Evolutionary conservation across 2,888 invertebrate species (phyloP).

Genomic region (Amblyjoppa fuscipennis): DNA sequence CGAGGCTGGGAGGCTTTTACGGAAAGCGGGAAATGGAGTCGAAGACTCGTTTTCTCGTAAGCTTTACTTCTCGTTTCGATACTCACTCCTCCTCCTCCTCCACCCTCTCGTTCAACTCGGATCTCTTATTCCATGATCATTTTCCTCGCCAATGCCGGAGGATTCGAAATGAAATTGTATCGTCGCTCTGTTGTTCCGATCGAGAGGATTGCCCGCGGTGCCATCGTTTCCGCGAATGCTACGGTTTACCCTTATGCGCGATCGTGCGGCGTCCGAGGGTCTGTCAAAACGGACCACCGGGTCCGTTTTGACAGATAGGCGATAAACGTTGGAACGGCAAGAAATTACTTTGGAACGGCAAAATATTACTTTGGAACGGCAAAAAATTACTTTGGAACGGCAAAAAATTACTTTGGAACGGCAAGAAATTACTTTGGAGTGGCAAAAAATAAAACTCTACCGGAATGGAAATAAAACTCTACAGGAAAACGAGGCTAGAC

Average conservation of each 20-base stretch:
- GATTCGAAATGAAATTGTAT: conserved; percentile 49
- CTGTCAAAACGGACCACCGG: no score
- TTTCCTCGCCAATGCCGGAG: conserved; percentile 38
- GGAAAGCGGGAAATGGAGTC: conserved; percentile 6
- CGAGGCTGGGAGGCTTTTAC: background rate
- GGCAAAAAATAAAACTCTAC: no score
- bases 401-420: no score
- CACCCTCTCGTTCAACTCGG: background rate
- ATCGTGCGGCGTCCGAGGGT: background rate
- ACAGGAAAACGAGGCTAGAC: no score
- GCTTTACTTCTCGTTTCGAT: conserved; percentile 5
- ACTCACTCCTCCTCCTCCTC: background rate
- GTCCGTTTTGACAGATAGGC: no score
- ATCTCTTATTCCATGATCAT: conserved; percentile 38
- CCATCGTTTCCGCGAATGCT: background rate
- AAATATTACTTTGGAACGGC: no score
- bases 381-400: no score
- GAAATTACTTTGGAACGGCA: no score
- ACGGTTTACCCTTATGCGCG: background rate
- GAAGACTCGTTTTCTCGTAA: conserved; percentile 10
- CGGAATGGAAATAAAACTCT: no score
- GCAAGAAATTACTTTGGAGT: no score
- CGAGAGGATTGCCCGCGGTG: conserved; percentile 26
- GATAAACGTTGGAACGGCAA: no score
- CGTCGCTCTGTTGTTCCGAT: conserved; percentile 20